These are phyloP conservation scores for Drosophila mayaguana DNA, from an alignment of 2,888 invertebrate genomes.

Conservation along the genomic window DNA sequence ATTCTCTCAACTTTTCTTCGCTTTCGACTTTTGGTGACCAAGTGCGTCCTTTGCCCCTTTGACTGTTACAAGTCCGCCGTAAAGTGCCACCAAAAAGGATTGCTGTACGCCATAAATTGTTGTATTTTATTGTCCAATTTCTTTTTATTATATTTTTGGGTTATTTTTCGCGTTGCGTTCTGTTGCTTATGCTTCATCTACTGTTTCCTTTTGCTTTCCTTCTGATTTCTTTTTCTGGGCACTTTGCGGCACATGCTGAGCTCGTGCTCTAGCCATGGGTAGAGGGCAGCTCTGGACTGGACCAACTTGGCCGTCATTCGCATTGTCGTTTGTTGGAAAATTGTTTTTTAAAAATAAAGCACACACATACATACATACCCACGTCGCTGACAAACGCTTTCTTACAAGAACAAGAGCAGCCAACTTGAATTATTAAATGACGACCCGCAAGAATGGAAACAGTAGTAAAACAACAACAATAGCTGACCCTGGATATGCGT, in stretches of 20 bases:
- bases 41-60: slow-evolving; percentile 10
- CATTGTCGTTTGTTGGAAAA: slow-evolving; percentile 67
- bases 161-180: slow-evolving; percentile 65
- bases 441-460: slow-evolving; percentile 55
- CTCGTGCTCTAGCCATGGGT: slow-evolving; percentile 42
- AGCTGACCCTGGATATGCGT: slow-evolving; percentile 34
- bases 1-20: background rate
- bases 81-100: slow-evolving; percentile 76
- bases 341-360: slow-evolving; percentile 74
- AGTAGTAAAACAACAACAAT: slow-evolving; percentile 25
- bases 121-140: slow-evolving; percentile 81
- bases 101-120: slow-evolving; percentile 77
- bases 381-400: slow-evolving; percentile 34
- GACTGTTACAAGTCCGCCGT: slow-evolving; percentile 30
- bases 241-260: slow-evolving; percentile 77
- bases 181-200: slow-evolving; percentile 76
- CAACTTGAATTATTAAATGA: slow-evolving; percentile 74
- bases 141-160: slow-evolving; percentile 78
- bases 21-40: slow-evolving; percentile 64
- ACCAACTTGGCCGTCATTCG: slow-evolving; percentile 67
- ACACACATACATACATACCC: slow-evolving; percentile 18
- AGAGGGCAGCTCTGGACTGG: slow-evolving; percentile 23
- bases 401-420: slow-evolving; percentile 43
- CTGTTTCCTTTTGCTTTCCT: slow-evolving; percentile 59
- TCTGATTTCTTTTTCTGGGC: slow-evolving; percentile 40